Conservation (phyloP, 64 coral and sea anemone species). For the Stylophora pistillata region DNA sequence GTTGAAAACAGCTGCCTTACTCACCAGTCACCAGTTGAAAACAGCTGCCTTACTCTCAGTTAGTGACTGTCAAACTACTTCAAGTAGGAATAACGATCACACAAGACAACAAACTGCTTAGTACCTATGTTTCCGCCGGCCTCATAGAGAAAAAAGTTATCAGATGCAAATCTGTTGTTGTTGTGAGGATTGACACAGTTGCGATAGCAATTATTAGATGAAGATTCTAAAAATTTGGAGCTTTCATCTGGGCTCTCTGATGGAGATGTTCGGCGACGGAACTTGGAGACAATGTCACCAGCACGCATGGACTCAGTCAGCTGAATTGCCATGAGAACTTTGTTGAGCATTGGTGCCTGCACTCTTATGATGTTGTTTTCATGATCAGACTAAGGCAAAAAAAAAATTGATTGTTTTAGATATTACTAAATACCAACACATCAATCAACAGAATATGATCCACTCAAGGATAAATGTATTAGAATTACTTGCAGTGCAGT, state of each 20-base stretch:
- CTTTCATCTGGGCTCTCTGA: conserved; percentile 4
- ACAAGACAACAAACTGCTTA: neutral
- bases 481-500: no score
- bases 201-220: conserved; percentile 39
- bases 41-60: no score
- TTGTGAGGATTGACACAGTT: conserved; percentile 89
- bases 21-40: no score
- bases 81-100: neutral
- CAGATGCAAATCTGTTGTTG: conserved; percentile 85
- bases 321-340: conserved; percentile 91
- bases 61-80: neutral
- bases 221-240: neutral
- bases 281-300: conserved; percentile 87
- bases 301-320: conserved; percentile 75
- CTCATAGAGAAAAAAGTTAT: conserved; percentile 87
- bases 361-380: conserved; percentile 96
- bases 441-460: no score
- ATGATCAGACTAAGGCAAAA: conserved; percentile 58
- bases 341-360: conserved; percentile 87
- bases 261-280: conserved; percentile 55
- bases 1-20: no score
- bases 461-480: no score
- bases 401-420: neutral
- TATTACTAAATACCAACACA: neutral
- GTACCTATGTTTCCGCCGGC: conserved; percentile 98